phyloP scores from a whole-genome alignment of 2,113 vertebrate species.

The Eurystomus gularis region DNA sequence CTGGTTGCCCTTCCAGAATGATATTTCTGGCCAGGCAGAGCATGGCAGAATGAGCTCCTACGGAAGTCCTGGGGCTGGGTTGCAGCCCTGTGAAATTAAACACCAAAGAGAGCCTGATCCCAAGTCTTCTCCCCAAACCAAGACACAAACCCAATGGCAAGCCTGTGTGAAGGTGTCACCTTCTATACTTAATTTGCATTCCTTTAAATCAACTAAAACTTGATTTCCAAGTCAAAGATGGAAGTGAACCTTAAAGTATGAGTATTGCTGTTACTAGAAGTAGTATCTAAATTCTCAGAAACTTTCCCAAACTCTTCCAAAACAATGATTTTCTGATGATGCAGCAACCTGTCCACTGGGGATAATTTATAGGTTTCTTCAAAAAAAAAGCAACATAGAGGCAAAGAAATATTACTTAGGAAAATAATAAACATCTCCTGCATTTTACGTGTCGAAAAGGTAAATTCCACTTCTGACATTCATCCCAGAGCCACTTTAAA shows the following conservation, averaged over 20 bases:
- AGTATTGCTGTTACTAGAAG: neutral
- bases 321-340: constrained; percentile 60
- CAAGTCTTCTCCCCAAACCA: neutral
- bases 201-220: neutral
- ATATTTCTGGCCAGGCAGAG: fast-evolving
- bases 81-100: neutral
- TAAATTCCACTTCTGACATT: constrained; percentile 72
- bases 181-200: neutral
- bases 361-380: constrained; percentile 52
- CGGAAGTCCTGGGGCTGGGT: neutral
- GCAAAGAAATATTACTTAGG: constrained; percentile 44
- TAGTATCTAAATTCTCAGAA: constrained; percentile 1
- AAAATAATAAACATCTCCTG: constrained; percentile 55
- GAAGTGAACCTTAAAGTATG: neutral
- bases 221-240: neutral
- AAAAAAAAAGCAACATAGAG: neutral
- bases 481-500: constrained; percentile 67
- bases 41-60: neutral
- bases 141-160: neutral
- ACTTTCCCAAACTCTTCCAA: constrained; percentile 10
- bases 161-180: neutral
- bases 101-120: neutral
- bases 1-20: neutral
- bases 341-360: constrained; percentile 10
- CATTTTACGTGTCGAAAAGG: constrained; percentile 61